A percentile compares a stretch with the other conserved stretches of the same genome.
Evolutionary conservation across 2,113 vertebrate genomes (phyloP).

Genomic region (Trogon melanurus): DNA sequence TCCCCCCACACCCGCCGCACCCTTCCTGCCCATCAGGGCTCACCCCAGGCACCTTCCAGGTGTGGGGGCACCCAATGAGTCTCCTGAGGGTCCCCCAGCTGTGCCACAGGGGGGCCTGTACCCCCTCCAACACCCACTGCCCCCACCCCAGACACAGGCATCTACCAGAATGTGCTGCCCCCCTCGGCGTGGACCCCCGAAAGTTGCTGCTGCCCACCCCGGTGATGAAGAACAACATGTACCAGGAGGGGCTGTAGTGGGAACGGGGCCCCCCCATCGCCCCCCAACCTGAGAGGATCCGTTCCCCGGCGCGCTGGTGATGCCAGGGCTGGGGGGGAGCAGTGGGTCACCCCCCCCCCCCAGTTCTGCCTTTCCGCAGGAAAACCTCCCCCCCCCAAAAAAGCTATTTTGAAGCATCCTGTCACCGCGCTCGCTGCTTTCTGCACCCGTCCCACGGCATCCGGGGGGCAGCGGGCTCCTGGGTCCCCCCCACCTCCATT

Average conservation of each 20-base stretch:
- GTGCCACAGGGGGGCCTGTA: not conserved
- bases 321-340: not conserved
- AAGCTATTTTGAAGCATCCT: not conserved
- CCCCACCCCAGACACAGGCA: not conserved
- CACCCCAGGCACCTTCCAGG: not conserved
- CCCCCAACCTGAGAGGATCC: not conserved
- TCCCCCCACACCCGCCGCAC: not conserved
- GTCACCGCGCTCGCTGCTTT: fast-evolving
- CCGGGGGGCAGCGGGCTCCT: not conserved
- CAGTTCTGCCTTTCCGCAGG: not conserved
- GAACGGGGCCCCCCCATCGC: fast-evolving
- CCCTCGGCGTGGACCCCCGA: fast-evolving
- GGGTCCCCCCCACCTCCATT: no score
- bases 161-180: not conserved
- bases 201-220: fast-evolving
- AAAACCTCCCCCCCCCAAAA: not conserved
- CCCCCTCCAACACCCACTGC: not conserved
- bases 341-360: no score
- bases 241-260: fast-evolving
- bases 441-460: not conserved
- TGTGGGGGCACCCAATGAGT: not conserved
- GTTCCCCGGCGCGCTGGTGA: not conserved
- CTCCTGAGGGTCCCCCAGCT: not conserved
- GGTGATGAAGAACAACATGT: fast-evolving
- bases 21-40: not conserved